Base-by-base conservation (phyloP, 2,888 invertebrate genomes). In the Lycaena phlaeas region DNA sequence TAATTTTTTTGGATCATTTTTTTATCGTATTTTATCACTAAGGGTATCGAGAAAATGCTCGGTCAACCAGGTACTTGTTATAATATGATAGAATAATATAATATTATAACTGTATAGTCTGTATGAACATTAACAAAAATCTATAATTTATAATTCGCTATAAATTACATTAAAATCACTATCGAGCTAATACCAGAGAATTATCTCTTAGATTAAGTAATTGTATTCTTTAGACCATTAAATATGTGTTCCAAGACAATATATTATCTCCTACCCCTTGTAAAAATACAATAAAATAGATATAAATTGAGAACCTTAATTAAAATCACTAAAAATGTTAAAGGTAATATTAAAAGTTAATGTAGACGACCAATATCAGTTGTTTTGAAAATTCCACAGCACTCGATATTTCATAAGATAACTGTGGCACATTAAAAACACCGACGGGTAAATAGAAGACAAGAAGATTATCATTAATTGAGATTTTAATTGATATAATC, bases 321-420 rank as follows among this genome's bases (percentile, higher is more conserved):
- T 22, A 18, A 14, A 11, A 9, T 22, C 9, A 22, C 22, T 12
- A 22, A 3, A 11, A 18, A 17, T 18, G 11, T 18, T 31, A 10
- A 18, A 34, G 12, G 12, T 17, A 11, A 34, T 17, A 17, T 17
- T 7, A 22, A 22, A 9, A 7, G 9, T 17, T 3, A 34, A 15
- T 30, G 10, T 12, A 30, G 11, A 22, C 9, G 18, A 34, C 7
- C 1, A 10, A 11, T 34, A 34, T 34, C 34, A 18, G 22, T 22
- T 11, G 18, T 34, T 34, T 34, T 22, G n/a, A 34, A 31, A 34
- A 34, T 34, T 34, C 22, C 22, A 12, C 6, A 34, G 34, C 12
- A 34, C 34, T 34, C 22, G 22, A 22, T 18, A 18, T 22, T 34
- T 22, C 18, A 22, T 17, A 34, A 34, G 18, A 34, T 18, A 31